These are phyloP conservation scores for Octodon degus DNA, from an alignment of 2,113 vertebrate species.

Conservation along the genomic window DNA sequence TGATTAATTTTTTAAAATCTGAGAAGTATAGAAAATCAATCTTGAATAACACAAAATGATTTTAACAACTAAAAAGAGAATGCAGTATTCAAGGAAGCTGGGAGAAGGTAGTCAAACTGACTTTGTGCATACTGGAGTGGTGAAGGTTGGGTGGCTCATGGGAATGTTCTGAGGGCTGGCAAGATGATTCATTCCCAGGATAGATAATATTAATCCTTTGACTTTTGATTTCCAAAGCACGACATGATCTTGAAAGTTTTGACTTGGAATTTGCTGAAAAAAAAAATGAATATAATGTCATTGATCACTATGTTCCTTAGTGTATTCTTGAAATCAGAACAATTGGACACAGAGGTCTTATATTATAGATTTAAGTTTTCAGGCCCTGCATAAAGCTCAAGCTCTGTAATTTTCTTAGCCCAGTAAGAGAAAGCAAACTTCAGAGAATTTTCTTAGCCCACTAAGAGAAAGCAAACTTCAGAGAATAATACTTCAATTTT, in stretches of 20 bases:
- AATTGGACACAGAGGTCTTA: background rate
- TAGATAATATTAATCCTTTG: background rate
- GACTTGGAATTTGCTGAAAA: background rate
- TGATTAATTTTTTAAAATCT: background rate
- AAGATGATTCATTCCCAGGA: background rate
- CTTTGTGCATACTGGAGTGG: background rate
- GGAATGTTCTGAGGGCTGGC: background rate
- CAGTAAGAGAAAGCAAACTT: conserved; percentile 19
- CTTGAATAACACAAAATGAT: conserved; percentile 14
- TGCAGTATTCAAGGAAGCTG: background rate
- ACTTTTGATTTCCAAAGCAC: conserved; percentile 22
- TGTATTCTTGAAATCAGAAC: background rate
- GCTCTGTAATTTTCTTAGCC: background rate
- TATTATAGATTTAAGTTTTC: conserved; percentile 13
- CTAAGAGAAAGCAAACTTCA: conserved; percentile 21
- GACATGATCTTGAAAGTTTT: background rate
- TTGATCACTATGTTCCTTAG: background rate
- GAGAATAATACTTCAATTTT: conserved; percentile 28
- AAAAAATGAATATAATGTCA: background rate
- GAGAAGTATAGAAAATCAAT: background rate
- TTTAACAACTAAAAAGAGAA: background rate
- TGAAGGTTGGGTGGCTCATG: background rate
- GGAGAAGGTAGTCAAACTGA: background rate
- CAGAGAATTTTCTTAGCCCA: conserved; percentile 3
- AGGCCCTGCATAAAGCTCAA: background rate